Conservation (phyloP, 2,888 invertebrate species). For the Tetragonisca angustula region DNA sequence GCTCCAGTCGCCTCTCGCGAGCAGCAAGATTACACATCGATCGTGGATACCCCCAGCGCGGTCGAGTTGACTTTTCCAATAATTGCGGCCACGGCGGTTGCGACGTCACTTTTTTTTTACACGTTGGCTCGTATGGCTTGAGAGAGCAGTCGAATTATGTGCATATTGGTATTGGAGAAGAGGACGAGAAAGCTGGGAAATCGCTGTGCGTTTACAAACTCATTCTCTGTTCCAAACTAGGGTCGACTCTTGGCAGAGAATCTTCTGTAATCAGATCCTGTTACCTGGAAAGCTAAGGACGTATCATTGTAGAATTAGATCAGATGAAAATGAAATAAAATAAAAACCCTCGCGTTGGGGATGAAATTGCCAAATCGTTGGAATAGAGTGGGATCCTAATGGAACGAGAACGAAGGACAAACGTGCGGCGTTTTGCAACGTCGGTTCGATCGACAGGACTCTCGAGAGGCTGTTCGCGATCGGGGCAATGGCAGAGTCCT, state of each 20-base stretch:
- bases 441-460: conserved; percentile 38
- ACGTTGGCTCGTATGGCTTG: neutral
- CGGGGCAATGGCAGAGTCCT: conserved; percentile 54
- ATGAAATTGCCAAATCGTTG: too few species aligned
- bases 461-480: conserved; percentile 44
- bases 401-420: neutral
- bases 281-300: too few species aligned
- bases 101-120: conserved; percentile 13
- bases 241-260: neutral
- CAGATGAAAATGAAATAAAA: too few species aligned
- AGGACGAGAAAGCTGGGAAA: neutral
- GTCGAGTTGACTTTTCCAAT: conserved; percentile 29
- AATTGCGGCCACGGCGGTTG: conserved; percentile 31
- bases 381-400: neutral
- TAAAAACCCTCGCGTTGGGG: too few species aligned
- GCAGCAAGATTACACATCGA: conserved; percentile 31
- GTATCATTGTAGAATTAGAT: too few species aligned
- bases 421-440: conserved; percentile 46
- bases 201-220: neutral
- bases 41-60: conserved; percentile 11
- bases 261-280: too few species aligned
- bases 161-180: neutral
- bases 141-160: neutral
- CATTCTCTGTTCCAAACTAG: neutral
- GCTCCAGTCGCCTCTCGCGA: conserved; percentile 16